A percentile compares a stretch with the other conserved stretches of the same genome.
These are phyloP conservation scores for Drosophila nikananu DNA, from an alignment of 1,140 invertebrate genomes.

Conservation along the genomic window DNA sequence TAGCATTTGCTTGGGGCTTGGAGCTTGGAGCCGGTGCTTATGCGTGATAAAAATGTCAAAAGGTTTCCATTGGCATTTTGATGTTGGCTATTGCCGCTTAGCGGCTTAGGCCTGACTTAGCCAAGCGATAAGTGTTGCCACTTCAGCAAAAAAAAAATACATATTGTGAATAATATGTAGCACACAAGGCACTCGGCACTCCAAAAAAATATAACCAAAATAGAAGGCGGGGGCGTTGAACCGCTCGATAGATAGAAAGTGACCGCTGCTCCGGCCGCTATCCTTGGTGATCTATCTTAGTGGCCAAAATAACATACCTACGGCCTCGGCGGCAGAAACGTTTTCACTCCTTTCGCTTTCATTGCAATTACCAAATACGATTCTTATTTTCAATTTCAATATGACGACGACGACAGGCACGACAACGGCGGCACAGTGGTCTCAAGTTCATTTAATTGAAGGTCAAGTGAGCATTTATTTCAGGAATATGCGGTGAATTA, in stretches of 20 bases:
- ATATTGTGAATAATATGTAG: constrained; percentile 21
- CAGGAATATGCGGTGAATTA: not conserved
- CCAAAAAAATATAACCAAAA: not conserved
- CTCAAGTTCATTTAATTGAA: not conserved
- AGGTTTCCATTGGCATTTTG: constrained; percentile 81
- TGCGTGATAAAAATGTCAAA: constrained; percentile 83
- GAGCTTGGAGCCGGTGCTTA: constrained; percentile 17
- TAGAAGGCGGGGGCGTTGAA: constrained; percentile 53
- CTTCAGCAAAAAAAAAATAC: constrained; percentile 38
- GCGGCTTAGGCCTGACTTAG: constrained; percentile 27
- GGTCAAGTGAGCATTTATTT: not conserved
- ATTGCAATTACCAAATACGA: constrained; percentile 84
- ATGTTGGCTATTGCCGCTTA: constrained; percentile 71
- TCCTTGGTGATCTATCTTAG: constrained; percentile 81
- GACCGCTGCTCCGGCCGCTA: constrained; percentile 59
- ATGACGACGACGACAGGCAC: constrained; percentile 77
- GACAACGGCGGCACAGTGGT: constrained; percentile 56
- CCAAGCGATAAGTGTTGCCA: constrained; percentile 71
- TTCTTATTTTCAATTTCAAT: constrained; percentile 84
- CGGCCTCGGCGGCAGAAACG: constrained; percentile 47
- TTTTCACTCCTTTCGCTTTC: constrained; percentile 84
- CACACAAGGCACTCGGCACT: constrained; percentile 33
- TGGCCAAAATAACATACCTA: constrained; percentile 66
- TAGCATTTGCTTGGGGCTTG: constrained; percentile 59
- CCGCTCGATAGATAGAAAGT: constrained; percentile 67